phyloP scores from a whole-genome alignment of 1,140 invertebrate genomes.

The Eufriesea mexicana region DNA sequence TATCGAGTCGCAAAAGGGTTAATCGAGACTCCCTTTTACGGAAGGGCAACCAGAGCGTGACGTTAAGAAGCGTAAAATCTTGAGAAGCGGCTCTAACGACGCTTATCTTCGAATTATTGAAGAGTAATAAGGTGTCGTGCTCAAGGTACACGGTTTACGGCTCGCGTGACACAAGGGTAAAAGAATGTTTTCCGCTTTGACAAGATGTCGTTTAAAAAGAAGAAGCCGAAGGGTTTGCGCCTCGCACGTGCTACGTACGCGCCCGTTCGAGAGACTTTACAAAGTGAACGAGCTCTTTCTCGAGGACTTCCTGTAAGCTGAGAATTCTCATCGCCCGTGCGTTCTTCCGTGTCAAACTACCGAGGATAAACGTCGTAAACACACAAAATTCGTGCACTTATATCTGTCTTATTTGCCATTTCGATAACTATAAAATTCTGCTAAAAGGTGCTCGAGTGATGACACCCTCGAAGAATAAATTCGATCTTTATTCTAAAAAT shows the following conservation, averaged over 20 bases:
- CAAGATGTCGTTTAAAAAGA: constrained; percentile 32
- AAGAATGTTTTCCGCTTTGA: constrained; percentile 55
- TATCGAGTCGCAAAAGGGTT: background rate
- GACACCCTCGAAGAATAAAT: too few species aligned
- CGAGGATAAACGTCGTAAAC: background rate
- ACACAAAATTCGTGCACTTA: background rate
- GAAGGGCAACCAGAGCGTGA: constrained; percentile 16
- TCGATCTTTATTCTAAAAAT: too few species aligned
- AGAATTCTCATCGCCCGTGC: constrained; percentile 20
- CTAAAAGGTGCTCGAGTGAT: too few species aligned
- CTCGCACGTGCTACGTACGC: background rate
- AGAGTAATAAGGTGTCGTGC: constrained; percentile 30
- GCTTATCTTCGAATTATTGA: constrained; percentile 56
- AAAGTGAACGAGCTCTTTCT: constrained; percentile 27
- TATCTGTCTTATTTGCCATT: background rate
- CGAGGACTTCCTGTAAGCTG: constrained; percentile 10
- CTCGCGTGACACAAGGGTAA: constrained; percentile 31
- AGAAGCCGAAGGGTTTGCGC: background rate
- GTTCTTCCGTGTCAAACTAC: background rate
- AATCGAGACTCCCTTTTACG: background rate
- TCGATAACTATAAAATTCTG: background rate
- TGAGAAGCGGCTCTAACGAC: constrained; percentile 31
- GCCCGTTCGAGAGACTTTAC: constrained; percentile 1
- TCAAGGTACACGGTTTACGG: constrained; percentile 23
- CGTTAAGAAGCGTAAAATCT: constrained; percentile 36